Evolutionary conservation across 2,113 vertebrate genomes (phyloP).

Genomic region (Penelope pileata): DNA sequence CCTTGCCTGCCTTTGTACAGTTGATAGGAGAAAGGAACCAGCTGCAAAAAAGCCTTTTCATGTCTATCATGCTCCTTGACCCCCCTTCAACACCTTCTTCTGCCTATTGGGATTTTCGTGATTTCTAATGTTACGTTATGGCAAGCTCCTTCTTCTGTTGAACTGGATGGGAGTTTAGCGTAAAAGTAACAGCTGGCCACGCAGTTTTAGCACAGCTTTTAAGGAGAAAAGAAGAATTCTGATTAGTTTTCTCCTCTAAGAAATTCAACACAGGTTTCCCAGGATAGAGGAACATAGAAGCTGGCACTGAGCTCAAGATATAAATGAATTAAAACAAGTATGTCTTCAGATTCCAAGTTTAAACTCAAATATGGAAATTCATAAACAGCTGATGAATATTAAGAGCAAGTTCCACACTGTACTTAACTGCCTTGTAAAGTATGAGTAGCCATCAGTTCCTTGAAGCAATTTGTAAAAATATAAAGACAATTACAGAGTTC

Average conservation of each 20-base stretch:
- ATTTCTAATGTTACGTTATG: conserved; percentile 72
- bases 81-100: conserved; percentile 80
- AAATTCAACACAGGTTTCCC: neutral
- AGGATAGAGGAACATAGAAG: neutral
- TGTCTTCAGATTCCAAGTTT: neutral
- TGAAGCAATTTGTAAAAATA: neutral
- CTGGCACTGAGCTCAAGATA: neutral
- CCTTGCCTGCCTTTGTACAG: conserved; percentile 46
- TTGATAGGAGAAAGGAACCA: conserved; percentile 73
- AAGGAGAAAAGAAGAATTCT: conserved; percentile 31
- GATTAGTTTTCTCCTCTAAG: neutral
- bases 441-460: neutral
- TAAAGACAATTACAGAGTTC: neutral
- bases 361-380: neutral
- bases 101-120: conserved; percentile 54
- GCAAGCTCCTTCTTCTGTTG: conserved; percentile 15
- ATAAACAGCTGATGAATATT: neutral
- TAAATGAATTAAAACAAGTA: neutral
- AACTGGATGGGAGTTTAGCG: neutral
- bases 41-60: conserved; percentile 77
- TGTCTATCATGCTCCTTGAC: conserved; percentile 68
- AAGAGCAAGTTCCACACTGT: neutral
- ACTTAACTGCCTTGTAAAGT: neutral
- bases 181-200: neutral
- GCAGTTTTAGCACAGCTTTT: neutral